Percentiles rank a stretch among this genome's conserved stretches.
Conservation (phyloP, 2,888 invertebrate species). For the Empis stercorea region DNA sequence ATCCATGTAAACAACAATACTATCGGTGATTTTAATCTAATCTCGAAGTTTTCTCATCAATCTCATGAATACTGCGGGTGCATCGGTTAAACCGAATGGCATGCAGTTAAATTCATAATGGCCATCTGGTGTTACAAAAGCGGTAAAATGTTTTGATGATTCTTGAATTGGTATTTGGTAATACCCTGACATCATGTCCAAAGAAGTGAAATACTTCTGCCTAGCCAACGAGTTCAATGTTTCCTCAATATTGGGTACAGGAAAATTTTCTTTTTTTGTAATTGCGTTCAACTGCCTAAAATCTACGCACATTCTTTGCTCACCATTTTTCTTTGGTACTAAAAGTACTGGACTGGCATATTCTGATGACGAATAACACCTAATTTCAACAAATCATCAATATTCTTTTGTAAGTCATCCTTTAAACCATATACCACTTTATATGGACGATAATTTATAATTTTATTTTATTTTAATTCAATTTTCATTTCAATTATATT, state of each 20-base stretch:
- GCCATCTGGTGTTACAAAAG: neutral
- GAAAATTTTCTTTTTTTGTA: neutral
- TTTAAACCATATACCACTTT: neutral
- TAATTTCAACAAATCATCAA: neutral
- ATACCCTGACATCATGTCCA: too few relatives aligned
- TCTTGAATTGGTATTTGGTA: too few relatives aligned
- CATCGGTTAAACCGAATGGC: neutral
- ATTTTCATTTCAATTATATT: neutral
- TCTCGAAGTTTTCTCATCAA: neutral
- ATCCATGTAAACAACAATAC: too few relatives aligned
- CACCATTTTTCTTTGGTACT: neutral
- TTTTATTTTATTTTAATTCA: neutral
- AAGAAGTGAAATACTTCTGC: neutral
- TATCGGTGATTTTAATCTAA: too few relatives aligned
- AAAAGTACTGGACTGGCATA: neutral
- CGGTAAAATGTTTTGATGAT: too few relatives aligned
- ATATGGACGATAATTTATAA: neutral
- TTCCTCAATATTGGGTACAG: neutral
- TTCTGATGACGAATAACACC: neutral
- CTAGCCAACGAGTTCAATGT: neutral
- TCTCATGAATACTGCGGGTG: neutral
- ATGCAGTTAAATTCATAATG: neutral
- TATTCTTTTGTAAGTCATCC: neutral
- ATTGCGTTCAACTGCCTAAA: neutral
- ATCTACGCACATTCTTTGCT: neutral